phyloP scores from a whole-genome alignment of 2,113 vertebrate species.

The Archilochus colubris region DNA sequence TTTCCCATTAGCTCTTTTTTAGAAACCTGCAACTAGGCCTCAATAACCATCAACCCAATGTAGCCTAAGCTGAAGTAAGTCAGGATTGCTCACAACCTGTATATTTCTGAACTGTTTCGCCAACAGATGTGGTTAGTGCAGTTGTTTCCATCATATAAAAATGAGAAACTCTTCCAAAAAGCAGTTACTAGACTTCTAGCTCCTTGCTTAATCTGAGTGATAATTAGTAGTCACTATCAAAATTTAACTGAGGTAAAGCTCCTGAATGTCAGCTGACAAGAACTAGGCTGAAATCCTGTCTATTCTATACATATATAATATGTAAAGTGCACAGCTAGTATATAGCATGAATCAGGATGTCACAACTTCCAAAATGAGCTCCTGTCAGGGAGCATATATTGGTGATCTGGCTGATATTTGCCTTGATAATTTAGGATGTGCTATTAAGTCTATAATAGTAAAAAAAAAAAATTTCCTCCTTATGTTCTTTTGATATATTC shows the following conservation, averaged over 20 bases:
- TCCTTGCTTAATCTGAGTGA: background rate
- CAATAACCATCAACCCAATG: too few relatives aligned
- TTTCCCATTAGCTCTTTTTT: too few relatives aligned
- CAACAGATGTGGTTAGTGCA: background rate
- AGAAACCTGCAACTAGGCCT: too few relatives aligned
- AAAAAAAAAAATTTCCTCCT: conserved; percentile 52
- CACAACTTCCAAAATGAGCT: conserved; percentile 18
- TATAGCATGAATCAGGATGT: conserved; percentile 21
- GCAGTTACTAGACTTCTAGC: background rate
- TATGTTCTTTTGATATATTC: conserved; percentile 5
- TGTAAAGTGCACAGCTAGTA: conserved; percentile 5
- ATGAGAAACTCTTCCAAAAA: background rate
- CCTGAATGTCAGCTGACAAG: background rate
- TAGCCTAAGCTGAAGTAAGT: too few relatives aligned
- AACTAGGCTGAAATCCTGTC: background rate
- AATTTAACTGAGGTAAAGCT: background rate
- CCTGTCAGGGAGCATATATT: background rate
- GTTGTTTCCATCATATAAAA: background rate
- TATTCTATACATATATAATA: background rate
- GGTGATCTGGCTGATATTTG: conserved; percentile 36
- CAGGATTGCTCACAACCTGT: too few relatives aligned
- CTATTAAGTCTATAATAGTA: conserved; percentile 41
- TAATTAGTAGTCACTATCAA: background rate
- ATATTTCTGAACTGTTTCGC: too few relatives aligned
- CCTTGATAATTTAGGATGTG: conserved; percentile 7